Evolutionary conservation across 2,888 invertebrate species (phyloP).

Genomic region (Hydrotaea cyrtoneurina): DNA sequence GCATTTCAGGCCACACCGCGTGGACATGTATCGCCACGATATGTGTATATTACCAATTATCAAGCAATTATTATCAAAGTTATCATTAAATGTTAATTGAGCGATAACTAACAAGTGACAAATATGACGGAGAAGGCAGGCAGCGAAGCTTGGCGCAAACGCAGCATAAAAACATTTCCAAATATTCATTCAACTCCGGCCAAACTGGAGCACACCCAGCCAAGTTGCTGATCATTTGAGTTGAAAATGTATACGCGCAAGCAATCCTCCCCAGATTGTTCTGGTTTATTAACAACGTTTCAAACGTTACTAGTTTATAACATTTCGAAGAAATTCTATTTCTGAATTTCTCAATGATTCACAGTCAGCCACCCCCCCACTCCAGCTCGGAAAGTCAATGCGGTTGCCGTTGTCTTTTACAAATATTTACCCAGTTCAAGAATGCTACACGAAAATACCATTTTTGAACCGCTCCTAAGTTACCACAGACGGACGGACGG

Average conservation of each 20-base stretch:
- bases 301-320: too few species aligned
- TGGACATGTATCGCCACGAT: not conserved
- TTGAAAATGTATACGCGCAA: not conserved
- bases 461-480: slow-evolving; percentile 14
- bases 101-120: slow-evolving; percentile 28
- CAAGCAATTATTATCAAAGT: not conserved
- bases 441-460: slow-evolving; percentile 60
- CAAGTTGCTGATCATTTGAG: not conserved
- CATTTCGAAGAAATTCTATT: slow-evolving; percentile 12
- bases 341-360: not conserved
- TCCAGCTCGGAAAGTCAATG: too few species aligned
- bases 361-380: not conserved
- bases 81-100: slow-evolving; percentile 26
- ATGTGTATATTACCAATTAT: not conserved
- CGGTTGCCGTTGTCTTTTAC: slow-evolving; percentile 19
- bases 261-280: not conserved
- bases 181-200: not conserved
- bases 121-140: not conserved
- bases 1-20: not conserved
- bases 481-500: not conserved
- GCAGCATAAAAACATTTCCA: not conserved
- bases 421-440: slow-evolving; percentile 66
- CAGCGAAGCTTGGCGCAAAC: not conserved
- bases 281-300: not conserved
- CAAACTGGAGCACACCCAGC: slow-evolving; percentile 11